Conservation (phyloP, 2,797 vertebrate genomes). For the Trachurus trachurus region DNA sequence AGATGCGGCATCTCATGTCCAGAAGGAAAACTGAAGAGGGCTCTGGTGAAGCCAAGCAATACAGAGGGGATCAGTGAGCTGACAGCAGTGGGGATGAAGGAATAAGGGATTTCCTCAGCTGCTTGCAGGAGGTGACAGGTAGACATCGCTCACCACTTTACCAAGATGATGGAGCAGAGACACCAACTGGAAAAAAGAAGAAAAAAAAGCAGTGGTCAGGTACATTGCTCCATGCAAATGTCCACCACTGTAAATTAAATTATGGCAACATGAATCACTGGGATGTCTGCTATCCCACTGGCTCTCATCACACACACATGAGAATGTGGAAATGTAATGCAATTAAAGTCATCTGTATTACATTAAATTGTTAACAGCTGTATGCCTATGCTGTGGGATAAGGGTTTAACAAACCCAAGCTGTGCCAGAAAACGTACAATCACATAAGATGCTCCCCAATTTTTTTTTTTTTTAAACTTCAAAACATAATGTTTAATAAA, state of each 20-base stretch:
- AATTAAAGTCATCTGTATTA: slow-evolving; percentile 21
- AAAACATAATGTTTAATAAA: not conserved
- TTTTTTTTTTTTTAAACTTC: no score
- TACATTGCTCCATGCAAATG: slow-evolving; percentile 15
- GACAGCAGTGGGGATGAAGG: not conserved
- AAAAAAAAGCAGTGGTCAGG: not conserved
- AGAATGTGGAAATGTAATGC: slow-evolving; percentile 25
- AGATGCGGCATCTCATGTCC: not conserved
- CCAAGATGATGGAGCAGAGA: not conserved
- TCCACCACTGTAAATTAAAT: slow-evolving; percentile 33
- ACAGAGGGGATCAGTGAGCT: not conserved
- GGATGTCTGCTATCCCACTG: slow-evolving; percentile 21
- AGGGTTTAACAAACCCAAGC: not conserved
- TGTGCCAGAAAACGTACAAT: not conserved
- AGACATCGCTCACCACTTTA: not conserved
- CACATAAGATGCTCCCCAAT: no score
- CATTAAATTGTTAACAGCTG: slow-evolving; percentile 33
- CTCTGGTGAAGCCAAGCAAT: not conserved
- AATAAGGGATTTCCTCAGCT: not conserved
- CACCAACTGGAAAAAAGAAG: no score
- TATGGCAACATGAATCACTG: slow-evolving; percentile 23
- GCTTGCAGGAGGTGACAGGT: not conserved
- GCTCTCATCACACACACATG: slow-evolving; percentile 14
- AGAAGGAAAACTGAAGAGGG: not conserved
- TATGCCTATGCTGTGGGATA: not conserved